phyloP scores from a whole-genome alignment of 1,140 invertebrate genomes.

The Drosophila biarmipes region DNA sequence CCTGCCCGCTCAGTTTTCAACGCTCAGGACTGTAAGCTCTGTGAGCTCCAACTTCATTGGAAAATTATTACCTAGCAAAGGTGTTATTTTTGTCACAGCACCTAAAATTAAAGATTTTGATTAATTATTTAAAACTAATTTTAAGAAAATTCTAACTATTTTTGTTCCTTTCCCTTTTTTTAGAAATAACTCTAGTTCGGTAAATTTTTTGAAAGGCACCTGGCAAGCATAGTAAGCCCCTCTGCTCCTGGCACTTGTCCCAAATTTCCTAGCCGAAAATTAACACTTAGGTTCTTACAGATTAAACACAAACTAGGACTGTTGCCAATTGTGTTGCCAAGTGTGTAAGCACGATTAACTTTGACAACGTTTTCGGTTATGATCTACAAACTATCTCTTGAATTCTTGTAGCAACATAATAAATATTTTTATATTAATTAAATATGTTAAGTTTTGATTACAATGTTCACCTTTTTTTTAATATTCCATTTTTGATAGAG shows the following conservation, averaged over 20 bases:
- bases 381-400: not conserved
- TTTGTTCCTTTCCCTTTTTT: too few species aligned
- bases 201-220: not conserved
- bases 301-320: constrained; percentile 48
- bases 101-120: too few species aligned
- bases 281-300: constrained; percentile 57
- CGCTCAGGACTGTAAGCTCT: not conserved
- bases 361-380: constrained; percentile 4
- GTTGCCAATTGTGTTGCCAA: constrained; percentile 65
- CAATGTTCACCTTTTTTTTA: too few species aligned
- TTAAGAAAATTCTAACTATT: too few species aligned
- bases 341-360: constrained; percentile 74
- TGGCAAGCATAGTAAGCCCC: constrained; percentile 5
- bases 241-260: constrained; percentile 44
- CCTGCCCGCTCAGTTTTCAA: not conserved
- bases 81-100: not conserved
- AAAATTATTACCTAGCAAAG: not conserved
- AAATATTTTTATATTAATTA: too few species aligned
- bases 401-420: too few species aligned
- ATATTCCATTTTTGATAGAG: too few species aligned
- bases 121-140: too few species aligned
- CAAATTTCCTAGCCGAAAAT: constrained; percentile 45
- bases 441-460: too few species aligned
- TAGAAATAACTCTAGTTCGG: too few species aligned
- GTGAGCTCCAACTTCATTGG: too few species aligned